Base-by-base conservation (phyloP, 2,797 vertebrate species). In the Merluccius polli region DNA sequence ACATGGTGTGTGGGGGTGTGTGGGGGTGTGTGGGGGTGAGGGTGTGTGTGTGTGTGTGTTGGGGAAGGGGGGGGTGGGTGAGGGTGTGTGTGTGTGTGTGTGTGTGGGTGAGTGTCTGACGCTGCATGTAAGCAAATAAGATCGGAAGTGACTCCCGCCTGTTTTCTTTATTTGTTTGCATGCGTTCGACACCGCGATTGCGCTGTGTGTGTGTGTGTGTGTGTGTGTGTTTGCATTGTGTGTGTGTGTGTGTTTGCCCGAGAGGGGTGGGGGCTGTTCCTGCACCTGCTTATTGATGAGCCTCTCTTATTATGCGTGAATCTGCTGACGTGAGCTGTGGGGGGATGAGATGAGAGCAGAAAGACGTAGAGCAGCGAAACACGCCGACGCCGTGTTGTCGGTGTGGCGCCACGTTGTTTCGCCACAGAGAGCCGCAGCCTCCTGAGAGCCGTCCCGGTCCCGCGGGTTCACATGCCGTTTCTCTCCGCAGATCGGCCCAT, bases 301-400 rank as follows among this genome's bases (percentile, higher is more conserved):
- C 38, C 12, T 63, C 3, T 70, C 78, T 82, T 76, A 83, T 87
- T 76, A 83, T 83, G 77, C 10, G 80, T 83, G 74, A 73, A 83
- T 85, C 67, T 85, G 86, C 79, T 78, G 85, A 88, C 79, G 78
- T 77, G 79, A 73, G 75, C 77, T 6, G 7, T n/a, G n/a, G 52
- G 21, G 18, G 1, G n/a, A n/a, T n/a, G n/a, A n/a, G n/a, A n/a
- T n/a, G n/a, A 41, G 13, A 41, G 38, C 38, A 41, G 13, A 41
- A 24, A 24, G n/a, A 41, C 16, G 24, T n/a, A 24, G 52, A 59
- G 52, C 52, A 24, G 52, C 52, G 2, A 59, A n/a, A 59, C 52
- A 59, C 3, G 0, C 52, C 9, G 21, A 59, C 52, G 4, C 16
- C 1, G 38, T 15, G 12, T 41, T 41, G 13, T n/a, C n/a, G n/a